A percentile compares a stretch with the other conserved stretches of the same genome.
Evolutionary conservation across 2,113 vertebrate genomes (phyloP).

Genomic region (Chiloscyllium plagiosum): DNA sequence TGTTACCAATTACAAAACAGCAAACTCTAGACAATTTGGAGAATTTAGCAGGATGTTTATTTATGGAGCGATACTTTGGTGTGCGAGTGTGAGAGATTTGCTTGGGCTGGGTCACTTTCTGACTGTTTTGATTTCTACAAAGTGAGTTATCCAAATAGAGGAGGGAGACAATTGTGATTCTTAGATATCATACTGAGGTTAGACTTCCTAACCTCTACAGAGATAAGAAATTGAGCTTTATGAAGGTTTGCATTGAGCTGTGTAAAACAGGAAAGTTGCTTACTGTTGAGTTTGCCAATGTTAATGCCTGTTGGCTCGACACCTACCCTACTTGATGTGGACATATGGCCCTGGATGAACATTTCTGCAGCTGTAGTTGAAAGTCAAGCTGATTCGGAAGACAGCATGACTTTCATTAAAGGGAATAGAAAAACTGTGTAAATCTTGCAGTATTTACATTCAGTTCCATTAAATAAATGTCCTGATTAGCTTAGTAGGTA

Average conservation of each 20-base stretch:
- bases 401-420: background rate
- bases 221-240: background rate
- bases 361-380: background rate
- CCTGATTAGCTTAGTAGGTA: slow-evolving; percentile 3
- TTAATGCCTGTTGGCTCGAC: background rate
- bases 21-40: background rate
- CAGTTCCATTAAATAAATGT: background rate
- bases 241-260: background rate
- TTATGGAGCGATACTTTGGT: background rate
- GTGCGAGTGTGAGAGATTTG: background rate
- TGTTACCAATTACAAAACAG: background rate
- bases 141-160: background rate
- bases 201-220: background rate
- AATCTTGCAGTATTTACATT: background rate
- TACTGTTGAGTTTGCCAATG: background rate
- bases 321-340: background rate
- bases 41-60: background rate
- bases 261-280: background rate
- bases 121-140: background rate
- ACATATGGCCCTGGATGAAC: background rate
- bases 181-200: background rate
- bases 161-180: background rate
- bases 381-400: background rate
- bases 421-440: background rate
- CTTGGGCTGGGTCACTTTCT: background rate